These are phyloP conservation scores for Stigmatopora argus DNA, from an alignment of 2,113 vertebrate species.

Conservation along the genomic window DNA sequence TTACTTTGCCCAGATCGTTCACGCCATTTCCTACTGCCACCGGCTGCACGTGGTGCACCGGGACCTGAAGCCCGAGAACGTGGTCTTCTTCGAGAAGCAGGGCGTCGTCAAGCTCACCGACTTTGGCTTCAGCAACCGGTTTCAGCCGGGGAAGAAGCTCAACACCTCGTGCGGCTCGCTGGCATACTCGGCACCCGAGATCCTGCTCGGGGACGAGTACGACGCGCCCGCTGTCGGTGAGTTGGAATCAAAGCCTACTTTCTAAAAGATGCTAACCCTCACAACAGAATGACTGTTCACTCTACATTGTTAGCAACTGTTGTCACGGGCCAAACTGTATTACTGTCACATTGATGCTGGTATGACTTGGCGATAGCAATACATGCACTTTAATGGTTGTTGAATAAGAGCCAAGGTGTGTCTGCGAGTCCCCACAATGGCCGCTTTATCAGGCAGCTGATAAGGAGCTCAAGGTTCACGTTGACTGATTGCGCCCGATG, in stretches of 20 bases:
- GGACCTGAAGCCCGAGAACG: slow-evolving; percentile 97
- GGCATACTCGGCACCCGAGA: slow-evolving; percentile 95
- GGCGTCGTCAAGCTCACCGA: slow-evolving; percentile 97
- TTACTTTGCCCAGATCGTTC: slow-evolving; percentile 97
- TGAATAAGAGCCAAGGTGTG: slow-evolving; percentile 6
- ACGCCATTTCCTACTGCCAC: slow-evolving; percentile 98
- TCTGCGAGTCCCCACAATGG: slow-evolving; percentile 11
- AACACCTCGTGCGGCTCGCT: slow-evolving; percentile 97
- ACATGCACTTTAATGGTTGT: neutral
- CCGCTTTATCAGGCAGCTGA: slow-evolving; percentile 31
- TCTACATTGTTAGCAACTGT: neutral
- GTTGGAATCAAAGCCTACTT: slow-evolving; percentile 5
- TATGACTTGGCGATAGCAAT: slow-evolving; percentile 14
- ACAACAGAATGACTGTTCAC: neutral
- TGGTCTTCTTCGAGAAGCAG: slow-evolving; percentile 98
- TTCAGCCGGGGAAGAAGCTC: slow-evolving; percentile 90
- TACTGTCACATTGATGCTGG: slow-evolving; percentile 11
- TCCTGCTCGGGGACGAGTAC: slow-evolving; percentile 95
- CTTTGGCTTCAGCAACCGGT: slow-evolving; percentile 98
- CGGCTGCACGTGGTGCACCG: slow-evolving; percentile 95
- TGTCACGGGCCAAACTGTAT: neutral
- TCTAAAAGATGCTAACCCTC: too few relatives aligned
- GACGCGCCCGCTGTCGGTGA: slow-evolving; percentile 90
- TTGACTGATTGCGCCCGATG: neutral
- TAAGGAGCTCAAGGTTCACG: slow-evolving; percentile 31